A percentile compares a stretch with the other conserved stretches of the same genome.
phyloP scores from a whole-genome alignment of 2,888 invertebrate species.

The Ochropacha duplaris region DNA sequence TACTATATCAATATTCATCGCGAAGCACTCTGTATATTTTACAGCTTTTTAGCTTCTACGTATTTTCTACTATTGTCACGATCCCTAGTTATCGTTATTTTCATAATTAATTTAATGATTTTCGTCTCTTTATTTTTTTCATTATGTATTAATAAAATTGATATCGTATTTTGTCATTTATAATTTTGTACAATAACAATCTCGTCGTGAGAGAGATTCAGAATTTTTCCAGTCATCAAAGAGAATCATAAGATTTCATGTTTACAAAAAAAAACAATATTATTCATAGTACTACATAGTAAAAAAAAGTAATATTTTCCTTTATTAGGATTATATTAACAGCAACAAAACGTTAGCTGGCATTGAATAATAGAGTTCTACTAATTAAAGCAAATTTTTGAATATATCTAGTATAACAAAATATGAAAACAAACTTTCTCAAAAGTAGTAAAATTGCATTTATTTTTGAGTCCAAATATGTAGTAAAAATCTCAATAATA shows the following conservation, averaged over 20 bases:
- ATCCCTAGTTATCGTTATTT: conserved; percentile 62
- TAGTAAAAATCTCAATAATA: conserved; percentile 12
- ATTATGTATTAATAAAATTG: conserved; percentile 5
- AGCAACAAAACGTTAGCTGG: neutral
- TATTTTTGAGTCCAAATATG: conserved; percentile 34
- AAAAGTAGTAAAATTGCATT: conserved; percentile 22
- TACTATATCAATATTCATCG: conserved; percentile 39
- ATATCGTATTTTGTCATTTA: neutral
- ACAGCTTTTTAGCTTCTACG: conserved; percentile 73
- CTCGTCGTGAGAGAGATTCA: neutral
- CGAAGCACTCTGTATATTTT: conserved; percentile 69
- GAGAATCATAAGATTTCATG: neutral
- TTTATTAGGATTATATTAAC: neutral
- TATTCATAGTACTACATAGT: neutral
- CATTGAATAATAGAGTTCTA: conserved; percentile 8
- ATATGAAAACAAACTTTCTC: conserved; percentile 24
- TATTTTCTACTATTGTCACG: conserved; percentile 79
- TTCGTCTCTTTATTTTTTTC: conserved; percentile 19
- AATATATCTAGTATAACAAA: conserved; percentile 26
- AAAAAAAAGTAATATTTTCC: neutral
- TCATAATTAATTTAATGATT: conserved; percentile 39
- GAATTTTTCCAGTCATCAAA: neutral
- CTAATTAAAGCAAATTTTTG: conserved; percentile 16
- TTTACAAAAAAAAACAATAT: neutral
- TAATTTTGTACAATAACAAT: neutral